Evolutionary conservation across 2,888 invertebrate genomes (phyloP), one percentile per base, ranked within the genome.

Genomic region (Agapetus fuscipes): DNA sequence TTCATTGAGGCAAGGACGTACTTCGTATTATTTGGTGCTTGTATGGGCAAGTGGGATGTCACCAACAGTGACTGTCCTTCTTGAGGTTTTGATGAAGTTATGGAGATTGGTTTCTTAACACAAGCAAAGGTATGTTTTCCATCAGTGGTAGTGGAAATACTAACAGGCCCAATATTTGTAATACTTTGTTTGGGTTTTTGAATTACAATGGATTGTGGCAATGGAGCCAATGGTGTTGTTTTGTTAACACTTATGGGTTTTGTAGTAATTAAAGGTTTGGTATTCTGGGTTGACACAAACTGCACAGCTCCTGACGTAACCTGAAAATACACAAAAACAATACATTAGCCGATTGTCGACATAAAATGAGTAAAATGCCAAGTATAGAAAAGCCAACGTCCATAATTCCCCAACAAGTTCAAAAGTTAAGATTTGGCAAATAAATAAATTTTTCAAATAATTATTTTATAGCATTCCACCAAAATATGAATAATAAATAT

Each of bases 191-290:
- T 68, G 13, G 70, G 62, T 54, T 76, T 76, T 50, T 75, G 74
- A 45, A 76, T 67, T 20, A 76, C 71, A 48, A 76, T 66, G 4
- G 74, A 72, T 49, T 71, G 72, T 29, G 64, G 56, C 29, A 60
- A 46, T 3, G 68, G 64, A 26, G 66, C 57, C 2, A 68, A 54
- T 39, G 66, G 60, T 15, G 68, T 64, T 43, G 62, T 59, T 50
- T 67, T 66, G 41, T 61, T 62, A 40, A 54, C 60, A 7, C 50
- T 51, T 9, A 59, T 50, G 28, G 60, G 43, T 54, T 69, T 70
- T 1, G 67, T 64, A 17, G 66, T 62, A 48, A 68, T 62, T 44
- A 64, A 63, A 3, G 66, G 59, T 51, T 68, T 68, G 29, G 55
- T 60, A 30, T 53, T 58, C 39, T 65, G 58, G 54, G 39, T 20